Evolutionary conservation across 2,888 invertebrate genomes (phyloP).

Genomic region (Lepidonotus clava): DNA sequence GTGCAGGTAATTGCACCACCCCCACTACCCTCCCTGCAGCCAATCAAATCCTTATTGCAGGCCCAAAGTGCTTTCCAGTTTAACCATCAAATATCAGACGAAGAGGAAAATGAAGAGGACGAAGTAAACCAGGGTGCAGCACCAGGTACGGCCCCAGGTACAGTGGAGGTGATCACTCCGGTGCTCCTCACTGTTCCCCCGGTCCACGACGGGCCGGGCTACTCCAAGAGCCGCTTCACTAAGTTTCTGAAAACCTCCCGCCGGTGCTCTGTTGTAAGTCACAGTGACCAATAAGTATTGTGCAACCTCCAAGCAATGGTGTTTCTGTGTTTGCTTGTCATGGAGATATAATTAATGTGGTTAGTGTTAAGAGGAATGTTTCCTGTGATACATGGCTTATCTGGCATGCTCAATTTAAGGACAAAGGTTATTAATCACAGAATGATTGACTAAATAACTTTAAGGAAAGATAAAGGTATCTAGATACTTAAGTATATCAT

Average conservation of each 20-base stretch:
- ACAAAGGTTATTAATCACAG: no score
- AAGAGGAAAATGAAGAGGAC: neutral
- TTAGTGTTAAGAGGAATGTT: no score
- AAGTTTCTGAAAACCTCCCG: constrained; percentile 25
- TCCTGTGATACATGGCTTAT: no score
- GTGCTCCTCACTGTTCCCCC: constrained; percentile 4
- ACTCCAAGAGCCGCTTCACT: constrained; percentile 42
- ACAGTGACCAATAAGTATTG: neutral
- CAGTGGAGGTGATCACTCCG: neutral
- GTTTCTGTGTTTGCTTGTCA: no score
- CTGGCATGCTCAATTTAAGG: no score
- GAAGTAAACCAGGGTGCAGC: neutral
- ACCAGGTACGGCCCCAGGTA: no score
- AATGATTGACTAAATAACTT: no score
- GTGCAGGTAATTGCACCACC: no score
- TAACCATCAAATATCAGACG: neutral
- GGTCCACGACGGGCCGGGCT: constrained; percentile 1
- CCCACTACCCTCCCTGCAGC: neutral
- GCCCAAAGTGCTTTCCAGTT: neutral
- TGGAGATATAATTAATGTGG: no score
- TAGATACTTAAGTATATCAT: no score
- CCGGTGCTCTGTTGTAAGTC: neutral
- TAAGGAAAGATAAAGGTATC: no score
- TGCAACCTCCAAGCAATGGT: no score
- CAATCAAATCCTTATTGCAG: neutral